Percentiles rank a stretch among this genome's conserved stretches.
phyloP scores from a whole-genome alignment of 2,888 invertebrate genomes.

The Horisme vitalbata region DNA sequence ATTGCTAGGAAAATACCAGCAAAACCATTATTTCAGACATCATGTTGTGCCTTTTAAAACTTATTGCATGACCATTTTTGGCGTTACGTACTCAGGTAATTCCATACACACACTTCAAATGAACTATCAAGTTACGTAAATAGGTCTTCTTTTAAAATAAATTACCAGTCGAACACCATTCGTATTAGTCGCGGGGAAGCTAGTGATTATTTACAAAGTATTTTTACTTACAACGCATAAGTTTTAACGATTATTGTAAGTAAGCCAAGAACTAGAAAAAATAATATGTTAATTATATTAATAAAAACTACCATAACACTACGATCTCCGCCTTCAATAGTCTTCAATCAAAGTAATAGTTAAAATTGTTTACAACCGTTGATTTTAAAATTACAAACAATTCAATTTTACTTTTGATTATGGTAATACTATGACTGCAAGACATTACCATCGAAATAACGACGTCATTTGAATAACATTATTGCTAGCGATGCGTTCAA shows the following conservation, averaged over 20 bases:
- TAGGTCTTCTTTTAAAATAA: constrained; percentile 27
- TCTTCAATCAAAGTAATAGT: constrained; percentile 15
- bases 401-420: constrained; percentile 25
- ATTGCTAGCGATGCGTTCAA: constrained; percentile 44
- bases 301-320: constrained; percentile 27
- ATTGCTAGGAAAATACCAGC: constrained; percentile 8
- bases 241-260: constrained; percentile 48
- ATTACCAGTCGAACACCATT: constrained; percentile 34
- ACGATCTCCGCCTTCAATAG: constrained; percentile 12
- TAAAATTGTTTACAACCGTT: constrained; percentile 7
- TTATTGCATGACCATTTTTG: constrained; percentile 13
- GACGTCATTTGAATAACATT: constrained; percentile 47
- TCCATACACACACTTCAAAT: constrained; percentile 19
- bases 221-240: constrained; percentile 41
- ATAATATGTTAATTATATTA: too few species aligned
- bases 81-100: constrained; percentile 16
- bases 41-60: constrained; percentile 10
- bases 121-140: constrained; percentile 24
- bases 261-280: constrained; percentile 40
- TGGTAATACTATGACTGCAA: constrained; percentile 27
- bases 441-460: constrained; percentile 34
- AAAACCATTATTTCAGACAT: constrained; percentile 9
- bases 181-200: constrained; percentile 41
- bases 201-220: constrained; percentile 43
- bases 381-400: constrained; percentile 21